Percentiles rank a stretch among this genome's conserved stretches.
phyloP scores from a whole-genome alignment of 2,888 invertebrate species.

The Oscheius onirici region DNA sequence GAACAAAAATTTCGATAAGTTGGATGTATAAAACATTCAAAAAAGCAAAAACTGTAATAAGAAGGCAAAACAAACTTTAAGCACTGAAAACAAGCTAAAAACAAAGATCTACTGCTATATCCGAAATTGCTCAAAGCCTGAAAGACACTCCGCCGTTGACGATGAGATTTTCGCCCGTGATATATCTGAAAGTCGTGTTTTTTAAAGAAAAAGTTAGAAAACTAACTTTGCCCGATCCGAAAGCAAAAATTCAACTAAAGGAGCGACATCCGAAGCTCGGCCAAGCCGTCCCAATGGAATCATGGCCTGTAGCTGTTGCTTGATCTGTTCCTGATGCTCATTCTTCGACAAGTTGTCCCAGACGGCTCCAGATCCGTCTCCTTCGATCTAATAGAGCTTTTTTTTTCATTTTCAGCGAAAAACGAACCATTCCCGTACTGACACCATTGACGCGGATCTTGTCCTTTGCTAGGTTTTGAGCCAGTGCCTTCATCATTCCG shows the following conservation, averaged over 20 bases:
- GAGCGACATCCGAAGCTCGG: slow-evolving; percentile 53
- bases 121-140: slow-evolving; percentile 39
- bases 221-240: slow-evolving; percentile 48
- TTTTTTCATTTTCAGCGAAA: neutral
- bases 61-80: slow-evolving; percentile 21
- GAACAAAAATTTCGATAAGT: neutral
- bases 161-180: slow-evolving; percentile 63
- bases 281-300: slow-evolving; percentile 64
- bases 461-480: slow-evolving; percentile 37
- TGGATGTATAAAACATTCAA: neutral
- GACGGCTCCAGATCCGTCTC: slow-evolving; percentile 55
- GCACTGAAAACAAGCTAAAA: neutral
- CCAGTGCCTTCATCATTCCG: slow-evolving; percentile 48
- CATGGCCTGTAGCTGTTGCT: slow-evolving; percentile 40
- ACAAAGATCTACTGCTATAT: neutral
- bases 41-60: neutral
- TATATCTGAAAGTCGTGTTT: slow-evolving; percentile 45
- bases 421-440: slow-evolving; percentile 54
- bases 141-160: slow-evolving; percentile 65
- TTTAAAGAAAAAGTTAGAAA: neutral
- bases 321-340: slow-evolving; percentile 27
- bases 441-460: slow-evolving; percentile 61
- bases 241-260: slow-evolving; percentile 59
- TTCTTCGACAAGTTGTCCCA: slow-evolving; percentile 56
- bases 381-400: slow-evolving; percentile 36